Evolutionary conservation across 2,888 invertebrate species (phyloP).

Genomic region (Argynnis bischoffii): DNA sequence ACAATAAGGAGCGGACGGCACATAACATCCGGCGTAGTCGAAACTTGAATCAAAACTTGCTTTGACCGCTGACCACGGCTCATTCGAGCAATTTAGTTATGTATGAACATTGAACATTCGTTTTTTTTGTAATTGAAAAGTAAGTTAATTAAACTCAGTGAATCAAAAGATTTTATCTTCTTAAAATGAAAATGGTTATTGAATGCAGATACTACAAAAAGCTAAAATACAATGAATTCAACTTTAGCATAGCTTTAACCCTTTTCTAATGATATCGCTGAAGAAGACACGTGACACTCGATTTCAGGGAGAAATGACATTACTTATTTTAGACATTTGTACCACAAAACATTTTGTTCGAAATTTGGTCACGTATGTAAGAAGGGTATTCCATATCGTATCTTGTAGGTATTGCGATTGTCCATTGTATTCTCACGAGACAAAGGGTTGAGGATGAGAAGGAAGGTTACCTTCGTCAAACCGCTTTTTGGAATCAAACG

Average conservation of each 20-base stretch:
- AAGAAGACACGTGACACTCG: slow-evolving; percentile 43
- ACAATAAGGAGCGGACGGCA: slow-evolving; percentile 63
- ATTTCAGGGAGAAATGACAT: slow-evolving; percentile 66
- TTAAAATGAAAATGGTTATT: background rate
- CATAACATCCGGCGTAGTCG: slow-evolving; percentile 62
- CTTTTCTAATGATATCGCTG: slow-evolving; percentile 37
- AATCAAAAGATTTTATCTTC: background rate
- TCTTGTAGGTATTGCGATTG: slow-evolving; percentile 75
- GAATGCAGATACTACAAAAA: background rate
- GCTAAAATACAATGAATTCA: background rate
- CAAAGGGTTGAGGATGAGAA: slow-evolving; percentile 75
- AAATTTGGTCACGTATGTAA: slow-evolving; percentile 79
- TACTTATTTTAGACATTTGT: slow-evolving; percentile 70
- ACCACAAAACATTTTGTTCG: slow-evolving; percentile 73
- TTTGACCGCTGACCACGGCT: slow-evolving; percentile 65
- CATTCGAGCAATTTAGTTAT: slow-evolving; percentile 44
- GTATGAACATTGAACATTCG: slow-evolving; percentile 8
- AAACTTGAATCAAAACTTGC: slow-evolving; percentile 54
- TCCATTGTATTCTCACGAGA: slow-evolving; percentile 79
- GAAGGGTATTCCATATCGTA: slow-evolving; percentile 75
- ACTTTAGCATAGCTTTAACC: slow-evolving; percentile 3
- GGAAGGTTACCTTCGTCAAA: slow-evolving; percentile 76
- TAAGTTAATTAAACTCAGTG: too few species aligned
- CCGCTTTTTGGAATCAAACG: slow-evolving; percentile 69
- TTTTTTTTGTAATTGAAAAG: too few species aligned